Percentiles rank a stretch among this genome's conserved stretches.
phyloP scores from a whole-genome alignment of 2,888 invertebrate species.

The Lithophane socia region DNA sequence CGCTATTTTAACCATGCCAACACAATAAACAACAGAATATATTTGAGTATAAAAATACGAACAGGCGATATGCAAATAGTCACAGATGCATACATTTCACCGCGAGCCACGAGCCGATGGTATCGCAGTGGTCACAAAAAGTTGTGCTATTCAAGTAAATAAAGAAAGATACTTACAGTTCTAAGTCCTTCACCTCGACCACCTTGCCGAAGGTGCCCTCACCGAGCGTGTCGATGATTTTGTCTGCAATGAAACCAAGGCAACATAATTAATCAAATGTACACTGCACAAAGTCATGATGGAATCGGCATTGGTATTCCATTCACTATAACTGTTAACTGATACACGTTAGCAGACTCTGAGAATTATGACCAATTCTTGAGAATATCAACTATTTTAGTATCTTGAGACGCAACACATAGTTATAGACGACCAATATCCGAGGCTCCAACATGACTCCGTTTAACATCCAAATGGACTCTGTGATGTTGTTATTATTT shows the following conservation, averaged over 20 bases:
- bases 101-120: slow-evolving; percentile 33
- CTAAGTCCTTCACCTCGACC: slow-evolving; percentile 99
- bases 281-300: slow-evolving; percentile 80
- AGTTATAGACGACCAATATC: slow-evolving; percentile 67
- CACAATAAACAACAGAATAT: slow-evolving; percentile 24
- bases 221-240: slow-evolving; percentile 99
- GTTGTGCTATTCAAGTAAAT: slow-evolving; percentile 5
- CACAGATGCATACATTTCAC: slow-evolving; percentile 37
- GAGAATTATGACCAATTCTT: slow-evolving; percentile 57
- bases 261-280: slow-evolving; percentile 78
- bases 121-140: slow-evolving; percentile 44
- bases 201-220: slow-evolving; percentile 99
- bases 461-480: slow-evolving; percentile 57
- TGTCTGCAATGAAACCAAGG: slow-evolving; percentile 96
- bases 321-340: slow-evolving; percentile 55
- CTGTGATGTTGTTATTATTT: slow-evolving; percentile 62
- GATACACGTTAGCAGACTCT: slow-evolving; percentile 52
- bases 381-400: slow-evolving; percentile 52
- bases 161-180: slow-evolving; percentile 93
- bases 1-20: slow-evolving; percentile 18
- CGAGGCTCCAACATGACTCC: slow-evolving; percentile 81
- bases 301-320: slow-evolving; percentile 79
- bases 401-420: slow-evolving; percentile 52
- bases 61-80: slow-evolving; percentile 42
- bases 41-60: slow-evolving; percentile 22